Conservation (phyloP, 2,888 invertebrate species). For the Nephrotoma guestfalica region DNA sequence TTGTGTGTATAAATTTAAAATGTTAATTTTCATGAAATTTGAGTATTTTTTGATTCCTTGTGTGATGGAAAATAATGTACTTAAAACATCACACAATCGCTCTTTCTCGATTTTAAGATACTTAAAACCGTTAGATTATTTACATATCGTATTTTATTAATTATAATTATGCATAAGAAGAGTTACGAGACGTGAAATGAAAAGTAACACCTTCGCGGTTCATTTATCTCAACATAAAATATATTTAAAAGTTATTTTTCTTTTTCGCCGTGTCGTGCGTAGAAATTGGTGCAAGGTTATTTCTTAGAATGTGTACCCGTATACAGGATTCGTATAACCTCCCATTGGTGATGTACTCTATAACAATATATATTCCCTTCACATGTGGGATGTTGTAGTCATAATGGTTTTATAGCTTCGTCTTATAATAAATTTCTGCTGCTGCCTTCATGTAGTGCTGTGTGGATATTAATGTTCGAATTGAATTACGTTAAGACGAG, state of each 20-base stretch:
- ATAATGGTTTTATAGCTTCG: not conserved
- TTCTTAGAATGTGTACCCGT: not conserved
- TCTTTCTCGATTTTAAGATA: not conserved
- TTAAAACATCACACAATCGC: not conserved
- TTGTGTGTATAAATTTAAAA: not conserved
- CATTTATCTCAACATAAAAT: not conserved
- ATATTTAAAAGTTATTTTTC: not conserved
- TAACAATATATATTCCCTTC: not conserved
- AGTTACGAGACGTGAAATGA: not conserved
- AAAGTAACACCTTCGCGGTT: not conserved
- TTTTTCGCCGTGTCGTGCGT: not conserved
- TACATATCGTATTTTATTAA: not conserved
- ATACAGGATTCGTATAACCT: not conserved
- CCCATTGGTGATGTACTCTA: not conserved
- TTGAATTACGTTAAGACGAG: not conserved
- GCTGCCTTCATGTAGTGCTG: not conserved
- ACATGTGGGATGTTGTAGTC: not conserved
- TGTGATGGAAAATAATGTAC: not conserved
- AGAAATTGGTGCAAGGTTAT: not conserved
- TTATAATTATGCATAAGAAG: not conserved
- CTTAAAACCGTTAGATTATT: not conserved
- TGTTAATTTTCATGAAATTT: not conserved
- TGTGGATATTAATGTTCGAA: not conserved
- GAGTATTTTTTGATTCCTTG: not conserved
- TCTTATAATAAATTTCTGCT: not conserved